Evolutionary conservation across 2,888 invertebrate genomes (phyloP).

Genomic region (Seira sanloemensis): DNA sequence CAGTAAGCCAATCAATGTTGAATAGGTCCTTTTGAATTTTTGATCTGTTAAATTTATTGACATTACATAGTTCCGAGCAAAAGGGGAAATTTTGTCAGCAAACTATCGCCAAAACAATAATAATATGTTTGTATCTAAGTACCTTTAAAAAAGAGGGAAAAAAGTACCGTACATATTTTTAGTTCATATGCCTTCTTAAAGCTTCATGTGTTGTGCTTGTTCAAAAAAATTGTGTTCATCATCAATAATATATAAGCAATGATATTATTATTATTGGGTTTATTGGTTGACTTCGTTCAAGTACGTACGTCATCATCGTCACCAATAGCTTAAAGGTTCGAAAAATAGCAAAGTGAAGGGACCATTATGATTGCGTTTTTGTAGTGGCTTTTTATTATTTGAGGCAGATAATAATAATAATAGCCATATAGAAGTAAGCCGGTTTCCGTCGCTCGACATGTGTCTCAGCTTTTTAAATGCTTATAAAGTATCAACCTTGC

Average conservation of each 20-base stretch:
- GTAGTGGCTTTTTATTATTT: conserved; percentile 19
- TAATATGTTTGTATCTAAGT: not conserved
- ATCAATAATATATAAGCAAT: conserved; percentile 35
- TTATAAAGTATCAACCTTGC: conserved; percentile 61
- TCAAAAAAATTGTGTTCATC: conserved; percentile 28
- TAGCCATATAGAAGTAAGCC: conserved; percentile 46
- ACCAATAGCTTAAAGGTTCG: conserved; percentile 8
- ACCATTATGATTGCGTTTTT: conserved; percentile 36
- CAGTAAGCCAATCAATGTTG: not conserved
- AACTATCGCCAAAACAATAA: conserved; percentile 11
- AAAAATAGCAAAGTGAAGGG: conserved; percentile 59
- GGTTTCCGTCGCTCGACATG: conserved; percentile 68
- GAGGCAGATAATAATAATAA: conserved; percentile 39
- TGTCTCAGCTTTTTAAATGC: conserved; percentile 62
- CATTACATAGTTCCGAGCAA: not conserved
- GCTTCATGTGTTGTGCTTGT: conserved; percentile 24
- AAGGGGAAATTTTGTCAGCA: not conserved
- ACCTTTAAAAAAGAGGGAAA: not conserved
- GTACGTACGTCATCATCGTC: conserved; percentile 49
- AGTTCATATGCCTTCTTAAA: conserved; percentile 2
- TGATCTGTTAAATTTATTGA: not conserved
- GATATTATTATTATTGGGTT: conserved; percentile 62
- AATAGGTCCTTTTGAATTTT: not conserved
- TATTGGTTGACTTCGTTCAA: conserved; percentile 57
- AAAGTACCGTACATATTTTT: conserved; percentile 17